These are phyloP conservation scores for Gallirallus australis DNA, from an alignment of 2,797 vertebrate genomes.

Conservation along the genomic window DNA sequence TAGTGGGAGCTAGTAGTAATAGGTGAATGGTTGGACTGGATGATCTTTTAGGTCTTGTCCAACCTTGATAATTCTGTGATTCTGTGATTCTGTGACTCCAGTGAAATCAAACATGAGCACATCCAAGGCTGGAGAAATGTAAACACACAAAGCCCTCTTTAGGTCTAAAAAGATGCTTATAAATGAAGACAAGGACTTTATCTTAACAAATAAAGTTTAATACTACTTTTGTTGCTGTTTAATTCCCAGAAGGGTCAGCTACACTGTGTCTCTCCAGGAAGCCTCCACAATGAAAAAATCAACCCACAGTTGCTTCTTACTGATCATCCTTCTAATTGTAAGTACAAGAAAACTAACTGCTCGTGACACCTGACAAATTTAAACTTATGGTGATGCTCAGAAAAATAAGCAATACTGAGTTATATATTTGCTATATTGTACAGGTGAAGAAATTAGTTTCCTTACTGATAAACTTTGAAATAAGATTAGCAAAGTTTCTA, in stretches of 20 bases:
- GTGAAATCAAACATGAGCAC: background rate
- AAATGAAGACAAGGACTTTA: background rate
- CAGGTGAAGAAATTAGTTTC: background rate
- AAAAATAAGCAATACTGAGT: background rate
- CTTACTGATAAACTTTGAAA: background rate
- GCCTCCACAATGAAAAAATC: constrained; percentile 59
- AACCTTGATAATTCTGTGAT: too few relatives aligned
- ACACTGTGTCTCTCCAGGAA: background rate
- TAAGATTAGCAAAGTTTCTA: background rate
- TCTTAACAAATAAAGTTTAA: background rate
- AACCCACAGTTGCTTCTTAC: constrained; percentile 44
- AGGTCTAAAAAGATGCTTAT: background rate
- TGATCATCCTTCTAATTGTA: constrained; percentile 69
- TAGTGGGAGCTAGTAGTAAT: too few relatives aligned
- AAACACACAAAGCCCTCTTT: background rate
- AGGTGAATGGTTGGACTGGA: too few relatives aligned
- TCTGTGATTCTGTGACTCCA: too few relatives aligned
- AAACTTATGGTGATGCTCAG: background rate
- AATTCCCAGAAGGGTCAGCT: constrained; percentile 37
- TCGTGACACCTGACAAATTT: background rate
- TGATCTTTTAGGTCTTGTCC: too few relatives aligned
- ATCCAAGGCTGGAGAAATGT: accelerated
- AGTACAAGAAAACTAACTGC: constrained; percentile 36
- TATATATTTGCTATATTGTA: background rate
- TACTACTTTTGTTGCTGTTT: background rate